Evolutionary conservation across 2,888 invertebrate genomes (phyloP), one percentile per base, ranked within the genome.

Genomic region (Synanthedon tipuliformis): DNA sequence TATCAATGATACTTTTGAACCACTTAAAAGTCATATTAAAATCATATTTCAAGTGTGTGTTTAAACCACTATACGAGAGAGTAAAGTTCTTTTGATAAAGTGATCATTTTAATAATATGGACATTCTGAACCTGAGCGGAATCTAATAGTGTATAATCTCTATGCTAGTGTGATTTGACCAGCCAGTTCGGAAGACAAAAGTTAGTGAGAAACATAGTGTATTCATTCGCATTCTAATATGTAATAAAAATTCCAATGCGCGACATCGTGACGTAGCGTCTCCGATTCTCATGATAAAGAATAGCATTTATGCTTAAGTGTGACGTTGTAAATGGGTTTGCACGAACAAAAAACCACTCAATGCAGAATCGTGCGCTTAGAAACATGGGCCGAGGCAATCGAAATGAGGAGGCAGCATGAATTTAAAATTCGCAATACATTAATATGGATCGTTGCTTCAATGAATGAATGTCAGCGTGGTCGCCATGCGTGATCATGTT

Each of bases 361-460:
- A 80, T 81, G 79, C 84, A 80, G 76, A 84, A 81, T 79, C 82
- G 81, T 83, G 83, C 73, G 81, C 81, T 81, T 79, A 84, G 79
- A 64, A 78, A 83, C 81, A 83, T 70, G 74, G 71, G 64, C 68
- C 73, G 68, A 75, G 68, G 77, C 78, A 75, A 83, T 83, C 78
- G 78, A 80, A 81, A 77, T 71, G 80, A 78, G 71, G 81, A 78
- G 78, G 68, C 78, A 76, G 72, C 77, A 74, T 86, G 87, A 87
- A 87, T 87, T 83, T 75, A 76, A 87, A 87, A 85, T 87, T 84
- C 85, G 86, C 83, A 82, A 81, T 83, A 80, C 86, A 87, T 87
- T 85, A 86, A 85, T 86, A 87, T 87, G 85, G 83, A 86, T 85
- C 74, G 85, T 78, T 71, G 83, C 83, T 86, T 84, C 86, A 83